Evolutionary conservation across 2,113 vertebrate genomes (phyloP), one percentile per base, ranked within the genome.

Genomic region (Sapajus apella): DNA sequence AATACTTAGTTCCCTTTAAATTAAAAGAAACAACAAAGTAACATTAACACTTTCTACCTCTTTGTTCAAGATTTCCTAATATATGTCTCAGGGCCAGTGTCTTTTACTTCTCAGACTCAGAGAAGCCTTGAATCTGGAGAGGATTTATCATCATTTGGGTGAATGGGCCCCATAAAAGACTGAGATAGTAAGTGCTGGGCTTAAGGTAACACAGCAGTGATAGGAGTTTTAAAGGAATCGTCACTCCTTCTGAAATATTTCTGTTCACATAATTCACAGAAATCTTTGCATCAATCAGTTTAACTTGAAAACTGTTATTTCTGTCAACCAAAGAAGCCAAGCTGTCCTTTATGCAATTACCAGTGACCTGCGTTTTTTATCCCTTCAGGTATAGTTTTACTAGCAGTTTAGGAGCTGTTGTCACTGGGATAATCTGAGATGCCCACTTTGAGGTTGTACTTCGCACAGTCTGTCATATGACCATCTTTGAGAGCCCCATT

Each of bases 281-380:
- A 86, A 77, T 92, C 11, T 93, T 91, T 93, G n/a, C 58, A 94
- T 96, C 1, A 0, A 92, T 87, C 81, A 87, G 11, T 87, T 94
- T 97, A 98, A 81, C 61, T 91, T 91, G 20, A 76, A 92, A 95
- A 64, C 40, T 58, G 0, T 52, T 52, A 45, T 90, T 94, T 95
- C 58, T 96, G 30, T 1, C 80, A 90, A 85, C n/a, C 80, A 43
- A 83, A 87, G 27, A 17, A 88, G 35, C 13, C 43, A 94, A 64
- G 35, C 88, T 92, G 66, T 11, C 64, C 40, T 76, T 89, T 76
- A 50, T 79, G 18, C 68, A 92, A 72, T 92, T 91, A 85, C 58
- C 11, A 32, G 35, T 90, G 82, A 95, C 73, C 56, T 89, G 25
- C 21, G 25, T 76, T 94, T 96, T 70, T 43, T 70, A 43, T 21